Conservation (phyloP, 2,113 vertebrate genomes). For the Cyprinus carpio region DNA sequence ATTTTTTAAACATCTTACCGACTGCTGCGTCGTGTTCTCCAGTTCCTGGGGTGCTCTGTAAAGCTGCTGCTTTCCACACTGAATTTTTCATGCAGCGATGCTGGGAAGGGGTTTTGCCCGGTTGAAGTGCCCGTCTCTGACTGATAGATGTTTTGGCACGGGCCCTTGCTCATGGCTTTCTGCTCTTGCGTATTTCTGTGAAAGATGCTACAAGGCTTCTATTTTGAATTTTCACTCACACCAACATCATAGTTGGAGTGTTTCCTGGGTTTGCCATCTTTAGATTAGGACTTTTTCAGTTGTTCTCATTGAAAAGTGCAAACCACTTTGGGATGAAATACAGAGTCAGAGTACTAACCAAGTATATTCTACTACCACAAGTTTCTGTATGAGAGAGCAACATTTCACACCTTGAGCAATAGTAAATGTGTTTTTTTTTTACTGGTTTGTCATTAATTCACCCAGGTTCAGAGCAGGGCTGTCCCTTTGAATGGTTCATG, state of each 20-base stretch:
- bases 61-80: constrained; percentile 15
- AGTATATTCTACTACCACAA: not conserved
- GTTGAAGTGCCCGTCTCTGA: constrained; percentile 20
- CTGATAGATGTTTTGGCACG: constrained; percentile 1
- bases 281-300: not conserved
- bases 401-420: not conserved
- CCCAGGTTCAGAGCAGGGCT: not conserved
- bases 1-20: constrained; percentile 19
- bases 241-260: not conserved
- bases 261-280: not conserved
- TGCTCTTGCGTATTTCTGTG: not conserved
- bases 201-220: not conserved
- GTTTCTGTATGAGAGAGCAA: not conserved
- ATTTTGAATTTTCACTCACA: not conserved
- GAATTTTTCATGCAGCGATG: constrained; percentile 29
- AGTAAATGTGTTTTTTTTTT: not conserved
- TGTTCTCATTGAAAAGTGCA: not conserved
- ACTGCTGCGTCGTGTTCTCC: not conserved
- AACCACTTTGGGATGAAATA: not conserved
- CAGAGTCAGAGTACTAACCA: not conserved
- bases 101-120: constrained; percentile 3
- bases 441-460: not conserved
- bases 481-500: not conserved
- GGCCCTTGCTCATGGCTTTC: not conserved
- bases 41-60: not conserved